These are phyloP conservation scores for Automeris io DNA, from an alignment of 2,888 invertebrate genomes.

Conservation along the genomic window DNA sequence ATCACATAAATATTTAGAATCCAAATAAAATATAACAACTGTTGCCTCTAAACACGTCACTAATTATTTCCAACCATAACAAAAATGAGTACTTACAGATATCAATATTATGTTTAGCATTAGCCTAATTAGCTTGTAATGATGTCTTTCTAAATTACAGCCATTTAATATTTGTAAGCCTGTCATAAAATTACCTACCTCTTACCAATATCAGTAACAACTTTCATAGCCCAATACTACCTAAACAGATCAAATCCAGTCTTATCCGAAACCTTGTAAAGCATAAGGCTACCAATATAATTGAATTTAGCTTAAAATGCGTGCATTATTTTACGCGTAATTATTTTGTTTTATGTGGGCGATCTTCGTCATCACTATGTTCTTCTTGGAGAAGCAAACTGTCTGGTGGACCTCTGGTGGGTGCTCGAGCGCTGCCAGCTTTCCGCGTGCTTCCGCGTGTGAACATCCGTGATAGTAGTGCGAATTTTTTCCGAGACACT, in stretches of 20 bases:
- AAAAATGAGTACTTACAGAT: too few relatives aligned
- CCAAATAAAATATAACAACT: too few relatives aligned
- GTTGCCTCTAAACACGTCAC: too few relatives aligned
- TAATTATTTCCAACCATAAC: too few relatives aligned
- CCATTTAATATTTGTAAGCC: too few relatives aligned
- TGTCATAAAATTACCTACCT: background rate
- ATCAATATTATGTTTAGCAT: too few relatives aligned
- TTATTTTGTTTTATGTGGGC: conserved; percentile 44
- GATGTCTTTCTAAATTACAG: too few relatives aligned
- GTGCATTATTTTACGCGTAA: conserved; percentile 12
- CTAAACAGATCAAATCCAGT: conserved; percentile 55
- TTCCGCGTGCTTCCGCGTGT: conserved; percentile 79
- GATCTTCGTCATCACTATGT: conserved; percentile 79
- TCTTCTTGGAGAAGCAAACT: conserved; percentile 78
- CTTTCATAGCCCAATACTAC: conserved; percentile 39
- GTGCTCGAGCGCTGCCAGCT: conserved; percentile 48
- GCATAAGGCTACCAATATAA: conserved; percentile 25
- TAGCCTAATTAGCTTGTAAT: too few relatives aligned
- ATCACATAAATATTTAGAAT: too few relatives aligned
- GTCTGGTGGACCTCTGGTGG: conserved; percentile 73
- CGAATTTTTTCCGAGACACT: conserved; percentile 88
- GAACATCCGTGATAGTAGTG: conserved; percentile 86
- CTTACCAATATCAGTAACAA: conserved; percentile 21
- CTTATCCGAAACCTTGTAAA: conserved; percentile 61
- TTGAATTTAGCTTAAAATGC: background rate